Base-by-base conservation (phyloP, 1,140 invertebrate species). In the Lethocerus indicus region DNA sequence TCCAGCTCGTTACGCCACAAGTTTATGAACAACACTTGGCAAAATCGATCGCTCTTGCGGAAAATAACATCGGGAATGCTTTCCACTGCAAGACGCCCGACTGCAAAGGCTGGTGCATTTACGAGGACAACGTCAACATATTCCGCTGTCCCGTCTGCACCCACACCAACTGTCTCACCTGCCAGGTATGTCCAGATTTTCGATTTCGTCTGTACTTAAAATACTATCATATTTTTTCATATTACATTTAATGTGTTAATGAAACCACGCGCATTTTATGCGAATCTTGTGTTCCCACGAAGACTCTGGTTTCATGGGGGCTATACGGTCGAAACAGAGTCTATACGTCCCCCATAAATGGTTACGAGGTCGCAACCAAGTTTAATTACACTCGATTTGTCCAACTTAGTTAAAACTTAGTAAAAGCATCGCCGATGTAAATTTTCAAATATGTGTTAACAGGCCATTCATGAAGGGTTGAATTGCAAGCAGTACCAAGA, bases 51-150 rank as follows among this genome's bases (percentile, higher is more conserved):
- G 71, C 77, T 21, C 73, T 81, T 50, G 88, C 87, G 4, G 87
- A 92, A 64, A 82, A 78, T 61, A 79, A 78, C 56, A 83, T 81
- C 25, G 66, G 66, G 18, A 88, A 91, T 60, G 79, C 87, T 16
- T 92, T 91, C 65, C 89, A 93, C 59, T 95, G 90, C 64, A 87
- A 88, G 64, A 89, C 87, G 0, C 74, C 79, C 0, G 83, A 94
- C 65, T 95, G 91, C 62, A 73, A 68, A 29, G 87, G 87, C 14
- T 93, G 88, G 87, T 90, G 87, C 60, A 78, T 90, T 56, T 87
- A 81, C 62, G 87, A 92, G 54, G 85, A 90, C 57, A 81, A 85
- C 51, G 85, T 91, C 41, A 87, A 86, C 63, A 74, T 77, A 51
- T 93, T 93, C 62, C 67, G 72, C 23, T 93, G 89, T 65, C 85